Evolutionary conservation across 2,113 vertebrate species (phyloP).

Genomic region (Hippoglossus stenolepis): DNA sequence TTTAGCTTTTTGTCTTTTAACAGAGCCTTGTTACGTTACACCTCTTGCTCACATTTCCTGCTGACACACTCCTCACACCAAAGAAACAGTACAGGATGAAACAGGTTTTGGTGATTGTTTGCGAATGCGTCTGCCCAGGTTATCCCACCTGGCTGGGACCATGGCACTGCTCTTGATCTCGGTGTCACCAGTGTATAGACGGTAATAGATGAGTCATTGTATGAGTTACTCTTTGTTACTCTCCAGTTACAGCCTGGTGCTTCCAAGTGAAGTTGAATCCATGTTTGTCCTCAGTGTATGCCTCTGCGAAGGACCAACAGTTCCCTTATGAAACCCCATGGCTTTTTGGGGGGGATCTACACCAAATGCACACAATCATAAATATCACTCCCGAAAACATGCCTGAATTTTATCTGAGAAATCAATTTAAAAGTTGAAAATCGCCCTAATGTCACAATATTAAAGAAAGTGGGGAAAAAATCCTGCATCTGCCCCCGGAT

Average conservation of each 20-base stretch:
- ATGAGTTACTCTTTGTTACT: background rate
- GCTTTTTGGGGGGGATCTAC: too few species aligned
- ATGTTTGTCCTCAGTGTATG: too few species aligned
- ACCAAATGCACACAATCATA: too few species aligned
- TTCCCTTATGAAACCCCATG: too few species aligned
- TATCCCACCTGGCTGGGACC: conserved; percentile 6
- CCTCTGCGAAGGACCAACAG: too few species aligned
- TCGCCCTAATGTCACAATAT: too few species aligned
- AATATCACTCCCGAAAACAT: too few species aligned
- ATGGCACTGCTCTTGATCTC: background rate
- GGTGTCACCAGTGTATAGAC: background rate
- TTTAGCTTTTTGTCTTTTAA: conserved; percentile 42
- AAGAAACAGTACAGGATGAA: conserved; percentile 25
- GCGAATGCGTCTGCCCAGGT: conserved; percentile 8
- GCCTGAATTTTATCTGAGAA: too few species aligned
- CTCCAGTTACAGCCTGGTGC: too few species aligned
- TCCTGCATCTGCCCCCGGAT: background rate
- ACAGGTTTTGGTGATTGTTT: conserved; percentile 26
- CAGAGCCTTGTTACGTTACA: conserved; percentile 39
- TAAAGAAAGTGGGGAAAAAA: too few species aligned
- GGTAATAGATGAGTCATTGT: background rate
- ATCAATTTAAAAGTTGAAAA: too few species aligned
- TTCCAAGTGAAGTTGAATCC: too few species aligned
- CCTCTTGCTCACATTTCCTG: conserved; percentile 38
- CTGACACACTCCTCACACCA: conserved; percentile 13